These are phyloP conservation scores for Scomber scombrus DNA, from an alignment of 2,113 vertebrate genomes.

Conservation along the genomic window DNA sequence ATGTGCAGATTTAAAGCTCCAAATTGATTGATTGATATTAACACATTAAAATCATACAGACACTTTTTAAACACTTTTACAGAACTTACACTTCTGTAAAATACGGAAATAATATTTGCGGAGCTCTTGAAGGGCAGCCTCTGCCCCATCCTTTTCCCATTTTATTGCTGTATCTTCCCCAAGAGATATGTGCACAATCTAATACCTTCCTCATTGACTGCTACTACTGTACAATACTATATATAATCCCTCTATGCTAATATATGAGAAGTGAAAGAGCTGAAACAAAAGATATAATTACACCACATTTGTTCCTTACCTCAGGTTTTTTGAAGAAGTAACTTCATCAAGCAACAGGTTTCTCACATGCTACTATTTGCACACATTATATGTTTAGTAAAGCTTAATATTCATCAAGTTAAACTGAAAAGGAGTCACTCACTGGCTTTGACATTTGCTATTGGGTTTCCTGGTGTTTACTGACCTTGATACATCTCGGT, in stretches of 20 bases:
- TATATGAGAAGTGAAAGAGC: constrained; percentile 46
- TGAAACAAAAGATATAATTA: background rate
- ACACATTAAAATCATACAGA: background rate
- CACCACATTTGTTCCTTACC: background rate
- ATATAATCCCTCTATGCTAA: background rate
- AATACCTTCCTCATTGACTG: constrained; percentile 26
- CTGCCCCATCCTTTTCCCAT: accelerated
- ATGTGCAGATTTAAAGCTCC: too few relatives aligned
- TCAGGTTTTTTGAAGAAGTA: constrained; percentile 28
- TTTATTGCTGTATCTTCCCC: background rate
- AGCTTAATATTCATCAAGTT: background rate
- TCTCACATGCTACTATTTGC: background rate
- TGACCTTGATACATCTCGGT: background rate
- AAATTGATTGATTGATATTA: too few relatives aligned
- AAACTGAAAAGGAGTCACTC: background rate
- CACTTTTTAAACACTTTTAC: accelerated
- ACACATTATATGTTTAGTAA: background rate
- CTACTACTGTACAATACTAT: background rate
- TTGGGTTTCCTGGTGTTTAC: background rate
- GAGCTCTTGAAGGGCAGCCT: background rate
- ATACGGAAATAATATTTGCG: background rate
- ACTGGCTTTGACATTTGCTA: background rate
- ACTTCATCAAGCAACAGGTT: background rate
- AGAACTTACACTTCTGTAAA: constrained; percentile 22
- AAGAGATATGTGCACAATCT: background rate